Evolutionary conservation across 2,888 invertebrate species (phyloP), one percentile per base, ranked within the genome.

Genomic region (Patella ulyssiponensis): DNA sequence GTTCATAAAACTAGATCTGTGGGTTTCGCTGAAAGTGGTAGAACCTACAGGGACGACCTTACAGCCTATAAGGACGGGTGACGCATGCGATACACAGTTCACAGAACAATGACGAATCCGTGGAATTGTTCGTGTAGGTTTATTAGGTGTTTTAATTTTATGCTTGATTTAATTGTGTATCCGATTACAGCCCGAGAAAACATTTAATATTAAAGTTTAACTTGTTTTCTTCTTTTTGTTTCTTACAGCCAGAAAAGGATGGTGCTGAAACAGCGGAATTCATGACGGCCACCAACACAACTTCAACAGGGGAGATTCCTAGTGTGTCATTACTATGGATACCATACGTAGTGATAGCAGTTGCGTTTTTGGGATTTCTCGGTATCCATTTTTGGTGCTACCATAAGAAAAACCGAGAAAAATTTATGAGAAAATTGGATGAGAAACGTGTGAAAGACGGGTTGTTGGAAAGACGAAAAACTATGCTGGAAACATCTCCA

Each of bases 361-460:
- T 82, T 2, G 78, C 82, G 53, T 87, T 85, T 75, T 58, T 87
- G 58, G 77, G 76, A 20, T 83, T 84, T 72, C 77, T 87, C 52
- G 85, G 80, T 15, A 73, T 84, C 69, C 85, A 87, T 81, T 86
- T 86, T 77, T 86, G 83, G 77, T 84, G 85, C 72, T 86, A 86
- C 77, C 86, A 86, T 80, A 82, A 80, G 77, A 82, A 84, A 73
- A 80, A 84, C 71, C 69, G 81, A 69, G 77, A 81, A 76, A 77
- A 83, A 23, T 85, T 85, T 73, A 79, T 77, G 52, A 78, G 86
- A 20, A 85, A 86, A 77, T 73, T 80, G 2, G 86, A 86, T 71
- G 83, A 85, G 77, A 82, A 82, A 27, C 77, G 83, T 27, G 82
- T 82, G 54, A 82, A 83, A 54, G 79, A 76, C 9, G 80, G 80